Conservation (phyloP, 1,140 invertebrate genomes). For the Leptoteleia sp. region DNA sequence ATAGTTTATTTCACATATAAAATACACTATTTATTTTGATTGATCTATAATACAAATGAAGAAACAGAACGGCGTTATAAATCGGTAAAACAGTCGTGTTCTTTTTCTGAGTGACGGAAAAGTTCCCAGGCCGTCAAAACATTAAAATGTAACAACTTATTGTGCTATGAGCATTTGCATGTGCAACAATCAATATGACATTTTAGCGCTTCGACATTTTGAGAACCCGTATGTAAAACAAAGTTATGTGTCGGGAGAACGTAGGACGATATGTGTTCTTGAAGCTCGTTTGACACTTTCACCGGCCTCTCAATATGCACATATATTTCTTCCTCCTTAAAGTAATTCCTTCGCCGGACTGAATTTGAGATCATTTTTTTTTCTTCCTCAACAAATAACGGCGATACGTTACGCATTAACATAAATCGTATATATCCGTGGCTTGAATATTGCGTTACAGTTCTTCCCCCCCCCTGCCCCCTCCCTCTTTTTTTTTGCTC, state of each 20-base stretch:
- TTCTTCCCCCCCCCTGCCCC: too few relatives aligned
- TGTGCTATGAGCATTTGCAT: constrained; percentile 58
- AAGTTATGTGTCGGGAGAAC: constrained; percentile 60
- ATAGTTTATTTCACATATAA: constrained; percentile 68
- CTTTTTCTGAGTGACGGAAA: constrained; percentile 52
- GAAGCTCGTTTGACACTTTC: constrained; percentile 65
- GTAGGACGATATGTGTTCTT: constrained; percentile 64
- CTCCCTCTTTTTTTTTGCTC: too few relatives aligned
- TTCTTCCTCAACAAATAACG: constrained; percentile 31
- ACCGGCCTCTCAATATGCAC: constrained; percentile 61
- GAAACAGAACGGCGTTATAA: constrained; percentile 62
- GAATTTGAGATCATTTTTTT: constrained; percentile 57
- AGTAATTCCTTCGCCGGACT: constrained; percentile 33
- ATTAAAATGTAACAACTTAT: constrained; percentile 64
- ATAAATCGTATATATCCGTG: constrained; percentile 46
- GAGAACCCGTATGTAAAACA: constrained; percentile 63
- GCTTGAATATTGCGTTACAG: constrained; percentile 28
- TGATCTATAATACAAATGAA: constrained; percentile 62
- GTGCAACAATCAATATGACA: constrained; percentile 64
- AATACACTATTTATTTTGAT: constrained; percentile 66
- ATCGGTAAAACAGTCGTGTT: constrained; percentile 61
- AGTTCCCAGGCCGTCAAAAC: constrained; percentile 52
- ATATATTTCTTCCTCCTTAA: constrained; percentile 57
- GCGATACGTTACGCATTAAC: constrained; percentile 36
- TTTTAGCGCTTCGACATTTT: constrained; percentile 66